Conservation (phyloP, 2,113 vertebrate species). For the Pomatostomus ruficeps region DNA sequence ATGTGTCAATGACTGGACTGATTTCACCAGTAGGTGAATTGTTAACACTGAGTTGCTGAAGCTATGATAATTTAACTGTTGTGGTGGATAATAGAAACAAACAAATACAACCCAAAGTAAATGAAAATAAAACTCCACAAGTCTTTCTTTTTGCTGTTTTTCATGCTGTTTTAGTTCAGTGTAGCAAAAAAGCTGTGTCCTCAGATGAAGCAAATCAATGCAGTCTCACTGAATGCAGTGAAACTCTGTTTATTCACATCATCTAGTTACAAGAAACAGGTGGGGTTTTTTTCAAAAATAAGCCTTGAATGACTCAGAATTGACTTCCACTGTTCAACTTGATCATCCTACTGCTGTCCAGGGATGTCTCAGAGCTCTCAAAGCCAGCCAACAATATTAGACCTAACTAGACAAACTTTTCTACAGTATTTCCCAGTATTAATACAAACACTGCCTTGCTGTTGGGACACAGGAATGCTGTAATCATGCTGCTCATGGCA, state of each 20-base stretch:
- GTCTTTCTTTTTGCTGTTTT: background rate
- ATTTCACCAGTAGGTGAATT: background rate
- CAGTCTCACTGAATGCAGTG: background rate
- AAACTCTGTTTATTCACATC: background rate
- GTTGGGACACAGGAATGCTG: background rate
- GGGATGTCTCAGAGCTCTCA: background rate
- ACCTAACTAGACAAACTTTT: background rate
- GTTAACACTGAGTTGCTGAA: background rate
- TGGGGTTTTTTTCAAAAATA: background rate
- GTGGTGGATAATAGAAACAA: background rate
- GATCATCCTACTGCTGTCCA: background rate
- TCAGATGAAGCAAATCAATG: background rate
- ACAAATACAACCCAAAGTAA: background rate
- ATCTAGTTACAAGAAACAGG: background rate
- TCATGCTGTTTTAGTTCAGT: background rate
- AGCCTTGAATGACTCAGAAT: background rate
- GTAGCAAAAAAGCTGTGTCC: background rate
- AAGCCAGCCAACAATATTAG: background rate
- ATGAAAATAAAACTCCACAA: rapidly evolving
- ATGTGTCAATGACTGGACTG: rapidly evolving
- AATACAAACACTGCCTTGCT: background rate
- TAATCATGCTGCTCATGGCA: background rate
- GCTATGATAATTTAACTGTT: background rate
- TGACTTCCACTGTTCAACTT: background rate
- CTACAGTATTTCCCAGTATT: background rate